These are phyloP conservation scores for Turritopsis dohrnii DNA, from an alignment of 30 jellyfish, hydroid and myxozoan species.

Conservation along the genomic window DNA sequence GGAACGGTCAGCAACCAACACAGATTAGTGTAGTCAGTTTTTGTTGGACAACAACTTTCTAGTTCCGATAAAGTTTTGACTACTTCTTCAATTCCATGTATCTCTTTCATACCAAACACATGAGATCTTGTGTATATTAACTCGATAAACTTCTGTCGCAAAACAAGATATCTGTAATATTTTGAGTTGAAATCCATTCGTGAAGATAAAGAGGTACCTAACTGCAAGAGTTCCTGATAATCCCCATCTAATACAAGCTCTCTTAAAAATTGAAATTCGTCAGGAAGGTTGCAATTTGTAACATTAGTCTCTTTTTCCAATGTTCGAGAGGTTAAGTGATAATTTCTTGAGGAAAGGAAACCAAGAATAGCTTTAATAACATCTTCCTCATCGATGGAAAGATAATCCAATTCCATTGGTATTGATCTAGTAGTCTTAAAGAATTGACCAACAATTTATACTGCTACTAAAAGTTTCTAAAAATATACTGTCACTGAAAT, in stretches of 20 bases:
- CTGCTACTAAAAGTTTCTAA: too few relatives aligned
- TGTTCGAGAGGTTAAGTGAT: constrained; percentile 78
- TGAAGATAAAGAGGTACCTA: constrained; percentile 73
- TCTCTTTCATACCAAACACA: constrained; percentile 57
- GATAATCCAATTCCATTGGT: not conserved
- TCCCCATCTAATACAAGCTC: constrained; percentile 95
- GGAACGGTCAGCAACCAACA: constrained; percentile 97
- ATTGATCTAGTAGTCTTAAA: not conserved
- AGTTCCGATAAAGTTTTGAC: constrained; percentile 64
- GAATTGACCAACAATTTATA: too few relatives aligned
- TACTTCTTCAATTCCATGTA: constrained; percentile 70
- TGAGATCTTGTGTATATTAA: constrained; percentile 69
- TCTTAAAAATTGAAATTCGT: constrained; percentile 69
- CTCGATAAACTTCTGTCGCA: constrained; percentile 78
- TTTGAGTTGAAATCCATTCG: constrained; percentile 44
- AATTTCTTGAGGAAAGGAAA: constrained; percentile 55
- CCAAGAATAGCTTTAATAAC: constrained; percentile 64
- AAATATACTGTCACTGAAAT: too few relatives aligned
- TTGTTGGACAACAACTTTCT: constrained; percentile 64
- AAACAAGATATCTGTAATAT: constrained; percentile 52
- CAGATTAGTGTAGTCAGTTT: constrained; percentile 82
- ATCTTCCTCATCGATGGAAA: constrained; percentile 73
- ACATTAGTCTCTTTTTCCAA: constrained; percentile 84
- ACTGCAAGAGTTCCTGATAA: constrained; percentile 74
- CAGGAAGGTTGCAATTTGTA: constrained; percentile 69